Percentiles rank a stretch among this genome's conserved stretches.
These are phyloP conservation scores for Hylyphantes graminicola DNA, from an alignment of 1,140 invertebrate genomes.

Conservation along the genomic window DNA sequence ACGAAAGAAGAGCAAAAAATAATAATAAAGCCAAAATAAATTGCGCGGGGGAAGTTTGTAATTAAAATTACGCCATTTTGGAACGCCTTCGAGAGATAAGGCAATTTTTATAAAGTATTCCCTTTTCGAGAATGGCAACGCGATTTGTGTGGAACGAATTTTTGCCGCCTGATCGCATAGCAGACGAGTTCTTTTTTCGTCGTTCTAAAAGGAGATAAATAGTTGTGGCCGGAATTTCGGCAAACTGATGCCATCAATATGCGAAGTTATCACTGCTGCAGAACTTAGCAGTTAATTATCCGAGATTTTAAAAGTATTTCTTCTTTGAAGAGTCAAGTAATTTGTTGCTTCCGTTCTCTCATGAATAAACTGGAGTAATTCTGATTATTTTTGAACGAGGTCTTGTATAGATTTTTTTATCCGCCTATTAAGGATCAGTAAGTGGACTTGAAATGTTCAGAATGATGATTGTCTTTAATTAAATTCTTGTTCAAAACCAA, in stretches of 20 bases:
- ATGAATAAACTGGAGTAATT: neutral
- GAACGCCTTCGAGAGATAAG: constrained; percentile 49
- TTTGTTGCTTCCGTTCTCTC: neutral
- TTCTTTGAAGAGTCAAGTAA: constrained; percentile 5
- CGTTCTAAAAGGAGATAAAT: constrained; percentile 33
- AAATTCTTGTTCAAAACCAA: no score
- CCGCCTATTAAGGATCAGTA: no score
- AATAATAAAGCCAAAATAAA: constrained; percentile 23
- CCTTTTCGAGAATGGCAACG: constrained; percentile 12
- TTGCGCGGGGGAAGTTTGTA: constrained; percentile 50
- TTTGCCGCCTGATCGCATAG: constrained; percentile 33
- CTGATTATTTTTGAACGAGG: no score
- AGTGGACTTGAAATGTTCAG: no score
- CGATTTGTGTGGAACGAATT: constrained; percentile 17
- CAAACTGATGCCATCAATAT: constrained; percentile 14
- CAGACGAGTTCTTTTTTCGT: constrained; percentile 36
- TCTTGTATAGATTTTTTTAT: no score
- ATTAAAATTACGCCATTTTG: constrained; percentile 53
- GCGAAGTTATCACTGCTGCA: constrained; percentile 20
- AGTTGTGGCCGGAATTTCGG: constrained; percentile 28
- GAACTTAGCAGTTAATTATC: constrained; percentile 16
- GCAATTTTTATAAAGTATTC: constrained; percentile 38
- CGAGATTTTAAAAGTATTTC: neutral
- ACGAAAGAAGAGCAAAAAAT: constrained; percentile 5
- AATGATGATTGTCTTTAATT: no score